Conservation (phyloP, 2,113 vertebrate species). For the Hippocampus mohnikei region DNA sequence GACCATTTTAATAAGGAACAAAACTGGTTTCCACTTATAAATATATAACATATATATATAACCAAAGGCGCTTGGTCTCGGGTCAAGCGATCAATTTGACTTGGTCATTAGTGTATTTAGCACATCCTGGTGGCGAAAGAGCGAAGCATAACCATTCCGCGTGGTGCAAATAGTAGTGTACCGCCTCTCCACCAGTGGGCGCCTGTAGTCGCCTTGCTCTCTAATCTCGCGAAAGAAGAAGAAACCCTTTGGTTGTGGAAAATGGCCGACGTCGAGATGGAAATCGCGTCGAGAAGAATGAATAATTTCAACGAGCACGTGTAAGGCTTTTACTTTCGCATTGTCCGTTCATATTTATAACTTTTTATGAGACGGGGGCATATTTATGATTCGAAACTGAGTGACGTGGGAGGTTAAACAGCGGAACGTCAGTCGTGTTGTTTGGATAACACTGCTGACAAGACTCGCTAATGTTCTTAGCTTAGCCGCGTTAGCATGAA, state of each 20-base stretch:
- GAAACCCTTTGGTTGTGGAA: constrained; percentile 47
- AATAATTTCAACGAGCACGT: constrained; percentile 74
- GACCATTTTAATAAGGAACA: not conserved
- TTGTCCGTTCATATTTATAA: not conserved
- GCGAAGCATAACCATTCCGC: not conserved
- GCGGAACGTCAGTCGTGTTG: not conserved
- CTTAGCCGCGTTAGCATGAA: constrained; percentile 15
- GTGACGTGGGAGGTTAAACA: not conserved
- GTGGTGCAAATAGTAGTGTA: not conserved
- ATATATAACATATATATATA: no score
- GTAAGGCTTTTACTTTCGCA: constrained; percentile 45
- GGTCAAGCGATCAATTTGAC: no score
- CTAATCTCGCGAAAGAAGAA: constrained; percentile 36
- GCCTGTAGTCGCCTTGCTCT: not conserved
- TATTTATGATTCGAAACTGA: not conserved
- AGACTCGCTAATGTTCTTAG: constrained; percentile 39
- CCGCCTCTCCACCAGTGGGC: constrained; percentile 32
- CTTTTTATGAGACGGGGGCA: not conserved
- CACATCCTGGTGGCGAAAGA: constrained; percentile 38
- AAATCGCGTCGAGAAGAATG: constrained; percentile 68
- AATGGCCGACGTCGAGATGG: constrained; percentile 73
- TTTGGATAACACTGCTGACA: constrained; percentile 29
- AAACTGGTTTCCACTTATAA: not conserved
- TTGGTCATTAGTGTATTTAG: not conserved
- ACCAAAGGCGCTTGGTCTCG: no score